A percentile compares a stretch with the other conserved stretches of the same genome.
phyloP scores from a whole-genome alignment of 2,113 vertebrate genomes.

The Gymnobelideus leadbeateri region DNA sequence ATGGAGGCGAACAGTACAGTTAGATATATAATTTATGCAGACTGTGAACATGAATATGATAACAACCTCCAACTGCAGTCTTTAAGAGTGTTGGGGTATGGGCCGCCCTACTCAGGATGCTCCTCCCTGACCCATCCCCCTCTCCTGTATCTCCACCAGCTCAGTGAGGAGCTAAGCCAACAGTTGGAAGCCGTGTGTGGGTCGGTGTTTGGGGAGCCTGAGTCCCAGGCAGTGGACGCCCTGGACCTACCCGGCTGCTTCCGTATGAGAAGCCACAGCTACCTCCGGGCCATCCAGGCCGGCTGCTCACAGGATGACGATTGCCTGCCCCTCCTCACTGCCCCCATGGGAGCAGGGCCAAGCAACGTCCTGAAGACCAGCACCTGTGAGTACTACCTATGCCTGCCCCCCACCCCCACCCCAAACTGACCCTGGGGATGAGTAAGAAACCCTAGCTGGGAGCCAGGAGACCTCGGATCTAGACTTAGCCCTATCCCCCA shows the following conservation, averaged over 20 bases:
- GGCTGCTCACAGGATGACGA: constrained; percentile 99
- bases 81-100: background rate
- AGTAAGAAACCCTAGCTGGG: background rate
- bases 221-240: constrained; percentile 97
- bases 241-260: constrained; percentile 98
- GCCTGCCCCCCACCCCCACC: background rate
- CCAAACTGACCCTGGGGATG: background rate
- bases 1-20: background rate
- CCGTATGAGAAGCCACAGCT: constrained; percentile 98
- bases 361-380: constrained; percentile 92
- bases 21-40: background rate
- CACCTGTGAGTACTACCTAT: constrained; percentile 89
- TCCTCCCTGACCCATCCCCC: fast-evolving
- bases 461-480: background rate
- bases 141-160: constrained; percentile 82
- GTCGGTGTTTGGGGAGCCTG: constrained; percentile 95
- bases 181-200: constrained; percentile 97
- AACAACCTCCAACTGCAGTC: background rate
- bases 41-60: background rate
- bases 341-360: constrained; percentile 86
- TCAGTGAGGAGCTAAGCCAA: constrained; percentile 94
- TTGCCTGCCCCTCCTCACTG: constrained; percentile 96
- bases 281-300: constrained; percentile 98
- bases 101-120: background rate
- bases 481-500: background rate